A percentile compares a stretch with the other conserved stretches of the same genome.
Conservation (phyloP, 2,888 invertebrate species). For the Aspidiotus destructor region DNA sequence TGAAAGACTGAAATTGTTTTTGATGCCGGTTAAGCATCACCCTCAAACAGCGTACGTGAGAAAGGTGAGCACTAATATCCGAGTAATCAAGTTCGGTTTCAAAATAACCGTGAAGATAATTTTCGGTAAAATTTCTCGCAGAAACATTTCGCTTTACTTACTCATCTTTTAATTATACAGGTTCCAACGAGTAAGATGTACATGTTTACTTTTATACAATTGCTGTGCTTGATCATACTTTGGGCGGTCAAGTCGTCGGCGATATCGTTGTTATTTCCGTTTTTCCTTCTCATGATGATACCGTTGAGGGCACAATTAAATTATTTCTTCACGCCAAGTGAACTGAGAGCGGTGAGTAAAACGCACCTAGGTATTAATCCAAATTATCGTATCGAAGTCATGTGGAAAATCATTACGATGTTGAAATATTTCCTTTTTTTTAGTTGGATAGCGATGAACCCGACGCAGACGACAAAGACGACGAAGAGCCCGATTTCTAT, state of each 20-base stretch:
- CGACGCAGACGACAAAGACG: constrained; percentile 57
- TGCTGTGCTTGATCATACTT: constrained; percentile 63
- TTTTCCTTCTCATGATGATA: constrained; percentile 84
- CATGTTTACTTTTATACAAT: constrained; percentile 75
- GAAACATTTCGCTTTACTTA: neutral
- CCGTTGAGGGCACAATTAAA: constrained; percentile 68
- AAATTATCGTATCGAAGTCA: too few relatives aligned
- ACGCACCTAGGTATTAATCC: too few relatives aligned
- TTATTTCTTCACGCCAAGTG: constrained; percentile 65
- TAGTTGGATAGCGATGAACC: constrained; percentile 79
- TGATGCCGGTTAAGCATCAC: constrained; percentile 94
- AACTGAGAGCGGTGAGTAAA: constrained; percentile 68
- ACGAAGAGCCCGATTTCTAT: constrained; percentile 90
- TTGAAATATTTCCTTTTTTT: constrained; percentile 28
- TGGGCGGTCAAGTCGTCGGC: constrained; percentile 85
- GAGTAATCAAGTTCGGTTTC: neutral
- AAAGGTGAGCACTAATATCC: constrained; percentile 50
- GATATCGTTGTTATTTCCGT: constrained; percentile 84
- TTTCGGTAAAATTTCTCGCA: neutral
- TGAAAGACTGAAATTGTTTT: constrained; percentile 73
- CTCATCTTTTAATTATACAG: constrained; percentile 43
- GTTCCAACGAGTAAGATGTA: constrained; percentile 88
- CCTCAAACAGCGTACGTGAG: constrained; percentile 82
- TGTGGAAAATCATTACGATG: too few relatives aligned
- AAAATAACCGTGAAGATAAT: neutral